phyloP scores from a whole-genome alignment of 1,140 invertebrate species.

The Pollicipes pollicipes region DNA sequence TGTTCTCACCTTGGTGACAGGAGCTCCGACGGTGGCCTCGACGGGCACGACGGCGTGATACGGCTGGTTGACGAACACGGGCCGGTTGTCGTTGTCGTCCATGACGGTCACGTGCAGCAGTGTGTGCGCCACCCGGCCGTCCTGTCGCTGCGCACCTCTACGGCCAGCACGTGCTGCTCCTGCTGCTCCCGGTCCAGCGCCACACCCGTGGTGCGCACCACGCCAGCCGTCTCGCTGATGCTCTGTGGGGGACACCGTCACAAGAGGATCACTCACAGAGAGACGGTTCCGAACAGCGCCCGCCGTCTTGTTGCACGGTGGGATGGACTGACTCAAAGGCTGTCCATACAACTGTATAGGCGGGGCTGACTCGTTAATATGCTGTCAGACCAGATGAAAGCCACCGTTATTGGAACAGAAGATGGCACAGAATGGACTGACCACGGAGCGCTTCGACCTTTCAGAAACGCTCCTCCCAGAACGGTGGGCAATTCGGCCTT shows the following conservation, averaged over 20 bases:
- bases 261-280: too few relatives aligned
- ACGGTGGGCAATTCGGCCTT: too few relatives aligned
- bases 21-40: conserved; percentile 53
- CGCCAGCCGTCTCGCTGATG: conserved; percentile 42
- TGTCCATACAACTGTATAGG: too few relatives aligned
- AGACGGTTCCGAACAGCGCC: too few relatives aligned
- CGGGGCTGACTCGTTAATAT: too few relatives aligned
- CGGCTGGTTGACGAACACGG: conserved; percentile 58
- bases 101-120: conserved; percentile 53
- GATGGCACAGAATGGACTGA: too few relatives aligned
- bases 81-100: conserved; percentile 35
- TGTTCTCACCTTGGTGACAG: conserved; percentile 40
- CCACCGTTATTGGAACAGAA: too few relatives aligned
- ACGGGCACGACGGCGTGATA: conserved; percentile 71
- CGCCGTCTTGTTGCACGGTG: too few relatives aligned
- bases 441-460: too few relatives aligned
- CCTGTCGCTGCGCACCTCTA: conserved; percentile 23
- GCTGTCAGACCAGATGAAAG: too few relatives aligned
- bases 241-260: not conserved
- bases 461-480: too few relatives aligned
- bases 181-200: conserved; percentile 69
- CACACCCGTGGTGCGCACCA: conserved; percentile 59
- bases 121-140: conserved; percentile 13
- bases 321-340: too few relatives aligned
- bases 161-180: conserved; percentile 42